phyloP scores from a whole-genome alignment of 2,113 vertebrate species.

The Apodemus speciosus region DNA sequence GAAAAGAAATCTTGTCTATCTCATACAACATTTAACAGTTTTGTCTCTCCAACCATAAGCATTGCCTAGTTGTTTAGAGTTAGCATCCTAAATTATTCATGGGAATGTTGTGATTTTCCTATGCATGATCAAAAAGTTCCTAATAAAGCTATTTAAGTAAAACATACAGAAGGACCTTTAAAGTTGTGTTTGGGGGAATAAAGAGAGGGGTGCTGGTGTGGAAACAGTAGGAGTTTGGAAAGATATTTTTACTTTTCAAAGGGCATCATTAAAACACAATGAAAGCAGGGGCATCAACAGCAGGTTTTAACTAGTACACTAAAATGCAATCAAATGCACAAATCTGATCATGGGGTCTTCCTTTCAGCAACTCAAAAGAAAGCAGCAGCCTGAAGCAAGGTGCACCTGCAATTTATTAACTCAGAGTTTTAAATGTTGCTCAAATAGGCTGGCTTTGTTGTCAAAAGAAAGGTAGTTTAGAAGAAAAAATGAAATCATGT shows the following conservation, averaged over 20 bases:
- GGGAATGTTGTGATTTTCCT: conserved; percentile 63
- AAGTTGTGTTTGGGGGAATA: neutral
- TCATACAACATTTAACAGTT: conserved; percentile 59
- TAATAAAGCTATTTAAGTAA: conserved; percentile 47
- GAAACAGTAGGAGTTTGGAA: conserved; percentile 3
- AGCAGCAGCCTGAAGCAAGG: neutral
- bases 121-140: conserved; percentile 39
- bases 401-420: neutral
- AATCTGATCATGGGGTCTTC: conserved; percentile 9
- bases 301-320: conserved; percentile 19
- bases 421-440: conserved; percentile 22
- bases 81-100: conserved; percentile 67
- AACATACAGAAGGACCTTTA: conserved; percentile 21
- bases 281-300: conserved; percentile 5
- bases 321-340: neutral
- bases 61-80: conserved; percentile 24
- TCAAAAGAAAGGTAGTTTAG: neutral
- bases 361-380: conserved; percentile 3
- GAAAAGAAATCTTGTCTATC: conserved; percentile 48
- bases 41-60: conserved; percentile 35
- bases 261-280: conserved; percentile 40
- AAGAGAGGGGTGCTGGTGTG: neutral
- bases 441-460: conserved; percentile 29
- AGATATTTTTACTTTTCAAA: conserved; percentile 37
- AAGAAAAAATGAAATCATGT: conserved; percentile 11